phyloP scores from a whole-genome alignment of 2,888 invertebrate genomes.

The Eilema caniola region DNA sequence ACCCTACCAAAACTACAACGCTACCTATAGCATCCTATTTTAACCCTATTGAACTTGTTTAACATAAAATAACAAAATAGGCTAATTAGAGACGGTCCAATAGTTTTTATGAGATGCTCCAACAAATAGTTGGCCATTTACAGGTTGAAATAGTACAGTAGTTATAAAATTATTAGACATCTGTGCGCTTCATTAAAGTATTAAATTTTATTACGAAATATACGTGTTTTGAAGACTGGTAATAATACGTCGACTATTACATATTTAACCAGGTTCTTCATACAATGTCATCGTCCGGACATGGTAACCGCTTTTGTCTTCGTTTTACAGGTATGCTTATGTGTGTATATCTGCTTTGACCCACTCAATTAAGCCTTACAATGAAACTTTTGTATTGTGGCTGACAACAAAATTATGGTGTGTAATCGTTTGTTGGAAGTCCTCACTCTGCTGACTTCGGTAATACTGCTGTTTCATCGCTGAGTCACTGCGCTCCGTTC shows the following conservation, averaged over 20 bases:
- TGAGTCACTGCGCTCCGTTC: slow-evolving; percentile 65
- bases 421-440: slow-evolving; percentile 58
- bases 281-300: slow-evolving; percentile 30
- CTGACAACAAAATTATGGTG: slow-evolving; percentile 52
- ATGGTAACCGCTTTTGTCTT: slow-evolving; percentile 42
- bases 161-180: slow-evolving; percentile 1
- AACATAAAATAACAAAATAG: background rate
- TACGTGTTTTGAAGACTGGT: background rate
- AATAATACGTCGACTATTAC: slow-evolving; percentile 6
- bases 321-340: slow-evolving; percentile 28
- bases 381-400: slow-evolving; percentile 54
- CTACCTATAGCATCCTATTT: background rate
- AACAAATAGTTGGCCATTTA: background rate
- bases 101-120: background rate
- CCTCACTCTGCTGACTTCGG: slow-evolving; percentile 51
- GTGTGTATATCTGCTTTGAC: slow-evolving; percentile 49
- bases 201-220: background rate
- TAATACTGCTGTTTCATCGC: slow-evolving; percentile 56
- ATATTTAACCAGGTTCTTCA: slow-evolving; percentile 26
- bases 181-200: background rate
- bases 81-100: background rate
- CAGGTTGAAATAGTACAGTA: background rate
- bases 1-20: background rate
- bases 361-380: slow-evolving; percentile 58
- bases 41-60: background rate